Base-by-base conservation (phyloP, 2,888 invertebrate species). In the Agriotes lineatus region DNA sequence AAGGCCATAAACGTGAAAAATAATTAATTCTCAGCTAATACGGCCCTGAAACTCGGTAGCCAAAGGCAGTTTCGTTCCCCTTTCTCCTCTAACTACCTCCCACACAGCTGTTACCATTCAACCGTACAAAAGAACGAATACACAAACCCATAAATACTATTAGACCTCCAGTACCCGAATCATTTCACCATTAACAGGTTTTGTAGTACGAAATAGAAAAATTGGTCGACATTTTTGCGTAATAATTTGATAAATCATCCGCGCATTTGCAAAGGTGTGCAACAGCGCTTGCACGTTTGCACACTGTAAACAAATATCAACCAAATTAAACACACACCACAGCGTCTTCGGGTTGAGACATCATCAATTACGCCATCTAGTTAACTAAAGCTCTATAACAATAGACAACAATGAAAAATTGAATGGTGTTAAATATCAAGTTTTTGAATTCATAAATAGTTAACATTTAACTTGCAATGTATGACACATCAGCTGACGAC, bases 71-170 rank as follows among this genome's bases (percentile, higher is more conserved):
- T 19, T 30, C 22, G 14, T 39, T 50, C 48, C 50, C 61, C 61
- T 61, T 58, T 61, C 61, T 50, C 50, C 52, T 20, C 39, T 18
- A 18, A 12, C 52, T 12, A 25, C 50, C 63, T 30, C 63, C 63
- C 56, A 56, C 44, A 33, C 63, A 56, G 56, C 56, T 63, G 63
- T 63, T 63, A 33, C 63, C 56, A 44, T 45, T 63, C 56, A 33
- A 35, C 39, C 44, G 45, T 44, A 62, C 44, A 63, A 63, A 42
- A 56, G 45, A 45, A 56, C 22, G 52, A 30, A 52, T 48, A 22
- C 48, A 48, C 10, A 60, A 18, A 30, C 18, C 45, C 48, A 50
- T 56, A 63, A 54, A 63, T 63, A 56, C 33, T 25, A 42, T 35
- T 52, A 52, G 33, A 35, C 52, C 10, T 30, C 33, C 33, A 52